Base-by-base conservation (phyloP, 92 coral and sea anemone genomes). In the Zoanthus solanderi region DNA sequence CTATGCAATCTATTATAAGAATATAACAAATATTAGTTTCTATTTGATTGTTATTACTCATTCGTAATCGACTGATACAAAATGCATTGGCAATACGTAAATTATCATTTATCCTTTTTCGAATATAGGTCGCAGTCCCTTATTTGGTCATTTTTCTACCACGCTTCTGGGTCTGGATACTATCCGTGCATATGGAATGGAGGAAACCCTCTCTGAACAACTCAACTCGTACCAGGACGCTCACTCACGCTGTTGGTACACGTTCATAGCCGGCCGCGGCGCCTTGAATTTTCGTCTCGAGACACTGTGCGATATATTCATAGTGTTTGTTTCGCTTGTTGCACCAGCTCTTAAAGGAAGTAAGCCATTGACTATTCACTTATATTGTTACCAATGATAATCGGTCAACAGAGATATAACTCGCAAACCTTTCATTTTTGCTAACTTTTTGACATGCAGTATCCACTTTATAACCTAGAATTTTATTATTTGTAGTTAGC, bases 141-240 rank as follows among this genome's bases (percentile, higher is more conserved):
- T 96, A 67, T 96, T 92, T 73, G 97, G 98, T 63, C 98, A 96
- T 85, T 92, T 96, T 74, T 96, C 98, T 52, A 95, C 98, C 47
- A 96, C 98, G 18, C 96, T 96, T 7, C 98, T 94, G n/a, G 98
- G 98, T 9, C 76, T 96, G 87, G 93, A 93, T 83, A 96, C 98
- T 2, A 94, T 96, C 74, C 98, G 98, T 66, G 98, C 98, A 13
- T 94, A 85, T 60, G 88, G 91, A n/a, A 92, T 91, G 8, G 91
- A 96, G 85, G 90, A 88, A 28, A 93, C 97, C 0, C 94, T 96
- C 87, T 88, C 92, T 48, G 91, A 87, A n/a, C 97, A 94, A 88
- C 88, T 94, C 71, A 89, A 92, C 48, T 75, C 90, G 45, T 96
- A 79, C 83, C 98, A 96, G 76, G 98, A 96, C 71, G 93, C 93